These are phyloP conservation scores for Semicossyphus pulcher DNA, from an alignment of 2,113 vertebrate genomes.

Conservation along the genomic window DNA sequence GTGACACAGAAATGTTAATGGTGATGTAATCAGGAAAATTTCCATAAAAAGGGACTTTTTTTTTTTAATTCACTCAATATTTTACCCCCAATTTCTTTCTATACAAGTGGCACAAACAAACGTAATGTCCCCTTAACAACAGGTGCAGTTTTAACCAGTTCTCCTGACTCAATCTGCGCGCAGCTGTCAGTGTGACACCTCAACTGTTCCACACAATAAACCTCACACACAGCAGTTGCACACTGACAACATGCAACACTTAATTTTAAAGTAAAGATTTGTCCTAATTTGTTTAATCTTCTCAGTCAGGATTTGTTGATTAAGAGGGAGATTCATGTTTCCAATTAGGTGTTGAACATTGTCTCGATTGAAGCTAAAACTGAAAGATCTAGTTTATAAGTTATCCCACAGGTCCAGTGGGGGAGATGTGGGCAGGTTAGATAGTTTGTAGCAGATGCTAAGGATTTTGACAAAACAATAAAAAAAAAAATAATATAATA, in stretches of 20 bases:
- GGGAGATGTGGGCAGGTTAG: not conserved
- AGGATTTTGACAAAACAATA: too few species aligned
- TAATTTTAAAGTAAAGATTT: not conserved
- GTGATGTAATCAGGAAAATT: constrained; percentile 32
- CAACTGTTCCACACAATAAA: constrained; percentile 68
- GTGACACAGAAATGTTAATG: not conserved
- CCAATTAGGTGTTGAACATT: not conserved
- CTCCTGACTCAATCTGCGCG: constrained; percentile 33
- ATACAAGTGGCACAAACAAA: not conserved
- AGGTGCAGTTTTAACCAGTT: constrained; percentile 57
- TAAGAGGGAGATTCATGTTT: not conserved
- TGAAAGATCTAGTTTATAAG: not conserved
- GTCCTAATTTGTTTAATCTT: not conserved
- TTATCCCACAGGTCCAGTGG: not conserved
- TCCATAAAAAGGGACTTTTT: not conserved
- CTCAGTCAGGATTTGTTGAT: not conserved
- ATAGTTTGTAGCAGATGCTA: not conserved
- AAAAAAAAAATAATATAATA: too few species aligned
- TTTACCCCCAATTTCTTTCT: not conserved
- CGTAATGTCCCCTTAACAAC: constrained; percentile 11
- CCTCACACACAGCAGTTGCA: constrained; percentile 43
- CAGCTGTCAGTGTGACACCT: constrained; percentile 73
- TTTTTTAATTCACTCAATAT: not conserved
- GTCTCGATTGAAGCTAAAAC: not conserved
- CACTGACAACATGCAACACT: constrained; percentile 22